Conservation (phyloP, 2,797 vertebrate genomes). For the Semotilus atromaculatus region DNA sequence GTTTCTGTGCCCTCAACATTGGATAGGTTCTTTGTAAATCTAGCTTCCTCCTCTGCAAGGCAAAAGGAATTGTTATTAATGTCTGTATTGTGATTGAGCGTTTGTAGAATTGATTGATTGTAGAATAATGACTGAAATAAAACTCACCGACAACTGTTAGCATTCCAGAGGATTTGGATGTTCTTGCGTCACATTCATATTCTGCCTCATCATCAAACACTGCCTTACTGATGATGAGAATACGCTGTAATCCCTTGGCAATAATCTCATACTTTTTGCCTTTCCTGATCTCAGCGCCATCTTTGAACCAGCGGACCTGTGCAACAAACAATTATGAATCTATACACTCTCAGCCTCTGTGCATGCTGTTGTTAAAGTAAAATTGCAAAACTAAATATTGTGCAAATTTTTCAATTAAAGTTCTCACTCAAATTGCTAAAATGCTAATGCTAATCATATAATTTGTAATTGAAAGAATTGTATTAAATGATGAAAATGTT, state of each 20-base stretch:
- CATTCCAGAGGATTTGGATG: slow-evolving; percentile 88
- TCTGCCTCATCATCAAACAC: slow-evolving; percentile 95
- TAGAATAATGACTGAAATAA: background rate
- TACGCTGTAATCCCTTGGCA: slow-evolving; percentile 86
- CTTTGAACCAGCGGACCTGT: slow-evolving; percentile 95
- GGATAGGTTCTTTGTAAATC: slow-evolving; percentile 95
- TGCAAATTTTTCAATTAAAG: background rate
- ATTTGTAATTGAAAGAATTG: background rate
- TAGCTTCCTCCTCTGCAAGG: slow-evolving; percentile 90
- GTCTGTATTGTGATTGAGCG: background rate
- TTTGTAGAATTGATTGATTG: background rate
- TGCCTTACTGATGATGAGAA: slow-evolving; percentile 90
- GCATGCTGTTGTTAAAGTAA: background rate
- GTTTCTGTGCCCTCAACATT: slow-evolving; percentile 92
- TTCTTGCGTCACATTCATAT: slow-evolving; percentile 94
- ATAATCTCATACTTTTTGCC: slow-evolving; percentile 97
- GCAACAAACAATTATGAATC: slow-evolving; percentile 12
- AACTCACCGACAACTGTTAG: slow-evolving; percentile 92
- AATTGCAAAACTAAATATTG: background rate
- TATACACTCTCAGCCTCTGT: background rate
- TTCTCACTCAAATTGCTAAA: background rate
- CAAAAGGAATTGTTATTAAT: background rate
- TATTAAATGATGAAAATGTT: background rate
- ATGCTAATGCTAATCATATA: background rate
- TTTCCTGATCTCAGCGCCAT: slow-evolving; percentile 93